Conservation (phyloP, 2,888 invertebrate species). For the Caenorhabditis sp. region DNA sequence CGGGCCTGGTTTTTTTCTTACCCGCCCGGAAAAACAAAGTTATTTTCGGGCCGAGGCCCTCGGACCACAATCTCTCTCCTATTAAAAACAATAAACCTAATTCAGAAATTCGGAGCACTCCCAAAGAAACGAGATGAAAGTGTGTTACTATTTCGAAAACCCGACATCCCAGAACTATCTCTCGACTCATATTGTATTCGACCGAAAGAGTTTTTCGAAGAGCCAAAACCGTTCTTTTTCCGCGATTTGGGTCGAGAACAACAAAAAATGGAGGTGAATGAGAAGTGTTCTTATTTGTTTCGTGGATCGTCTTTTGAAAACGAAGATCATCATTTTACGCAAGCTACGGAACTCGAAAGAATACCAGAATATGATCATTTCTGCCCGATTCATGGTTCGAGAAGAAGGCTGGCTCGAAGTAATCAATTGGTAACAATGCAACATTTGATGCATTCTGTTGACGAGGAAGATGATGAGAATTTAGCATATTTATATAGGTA, state of each 20-base stretch:
- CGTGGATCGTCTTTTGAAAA: constrained; percentile 49
- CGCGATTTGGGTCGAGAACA: constrained; percentile 44
- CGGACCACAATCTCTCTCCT: too few species aligned
- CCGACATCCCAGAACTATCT: constrained; percentile 50
- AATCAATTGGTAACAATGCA: constrained; percentile 51
- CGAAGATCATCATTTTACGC: constrained; percentile 32
- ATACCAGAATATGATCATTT: constrained; percentile 66
- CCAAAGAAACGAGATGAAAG: constrained; percentile 51
- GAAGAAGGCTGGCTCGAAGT: constrained; percentile 45
- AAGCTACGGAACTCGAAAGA: constrained; percentile 39
- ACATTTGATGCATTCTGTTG: constrained; percentile 52
- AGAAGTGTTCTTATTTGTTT: constrained; percentile 65
- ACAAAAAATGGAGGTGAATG: constrained; percentile 43
- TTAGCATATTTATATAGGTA: constrained; percentile 41
- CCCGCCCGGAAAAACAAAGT: too few species aligned
- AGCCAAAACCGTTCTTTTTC: constrained; percentile 49
- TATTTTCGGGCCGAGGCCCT: too few species aligned
- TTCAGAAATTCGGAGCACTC: constrained; percentile 54
- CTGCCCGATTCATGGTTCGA: constrained; percentile 68
- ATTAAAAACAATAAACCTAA: background rate
- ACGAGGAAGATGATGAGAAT: constrained; percentile 35
- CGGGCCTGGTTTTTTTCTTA: too few species aligned
- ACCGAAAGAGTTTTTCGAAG: constrained; percentile 57
- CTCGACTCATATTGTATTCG: constrained; percentile 44
- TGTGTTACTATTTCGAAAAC: constrained; percentile 26